These are phyloP conservation scores for Leptinotarsa undecemlineata DNA, from an alignment of 1,140 invertebrate genomes.

Conservation along the genomic window DNA sequence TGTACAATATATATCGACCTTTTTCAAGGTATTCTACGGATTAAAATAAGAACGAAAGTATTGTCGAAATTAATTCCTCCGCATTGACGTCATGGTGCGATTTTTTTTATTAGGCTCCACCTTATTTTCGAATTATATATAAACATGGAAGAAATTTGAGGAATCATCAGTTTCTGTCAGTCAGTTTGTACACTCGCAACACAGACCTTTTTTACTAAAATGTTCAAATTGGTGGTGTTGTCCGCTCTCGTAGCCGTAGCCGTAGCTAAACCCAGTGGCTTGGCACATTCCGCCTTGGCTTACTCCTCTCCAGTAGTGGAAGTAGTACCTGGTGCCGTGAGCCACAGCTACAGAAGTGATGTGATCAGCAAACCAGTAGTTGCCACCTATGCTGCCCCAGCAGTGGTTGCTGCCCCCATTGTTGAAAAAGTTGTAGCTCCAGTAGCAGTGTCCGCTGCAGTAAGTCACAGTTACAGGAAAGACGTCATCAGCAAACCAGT, in stretches of 20 bases:
- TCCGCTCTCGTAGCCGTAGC: conserved; percentile 39
- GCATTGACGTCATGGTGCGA: neutral
- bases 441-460: conserved; percentile 30
- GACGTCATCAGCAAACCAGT: conserved; percentile 36
- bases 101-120: neutral
- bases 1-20: neutral
- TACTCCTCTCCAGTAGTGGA: conserved; percentile 4
- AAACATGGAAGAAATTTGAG: neutral
- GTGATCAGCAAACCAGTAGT: conserved; percentile 33
- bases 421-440: conserved; percentile 15
- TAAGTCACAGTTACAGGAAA: conserved; percentile 32
- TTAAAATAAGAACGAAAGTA: conserved; percentile 7
- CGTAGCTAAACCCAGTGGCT: conserved; percentile 36
- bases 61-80: neutral
- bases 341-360: conserved; percentile 32
- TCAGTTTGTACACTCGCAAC: conserved; percentile 40
- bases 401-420: conserved; percentile 19
- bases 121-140: neutral
- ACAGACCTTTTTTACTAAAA: conserved; percentile 42
- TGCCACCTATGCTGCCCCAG: conserved; percentile 22
- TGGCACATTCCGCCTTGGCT: conserved; percentile 13
- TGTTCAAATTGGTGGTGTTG: conserved; percentile 48
- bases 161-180: conserved; percentile 35
- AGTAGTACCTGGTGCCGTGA: conserved; percentile 30
- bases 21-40: neutral